phyloP scores from a whole-genome alignment of 2,113 vertebrate genomes.

The Megaleporinus macrocephalus region DNA sequence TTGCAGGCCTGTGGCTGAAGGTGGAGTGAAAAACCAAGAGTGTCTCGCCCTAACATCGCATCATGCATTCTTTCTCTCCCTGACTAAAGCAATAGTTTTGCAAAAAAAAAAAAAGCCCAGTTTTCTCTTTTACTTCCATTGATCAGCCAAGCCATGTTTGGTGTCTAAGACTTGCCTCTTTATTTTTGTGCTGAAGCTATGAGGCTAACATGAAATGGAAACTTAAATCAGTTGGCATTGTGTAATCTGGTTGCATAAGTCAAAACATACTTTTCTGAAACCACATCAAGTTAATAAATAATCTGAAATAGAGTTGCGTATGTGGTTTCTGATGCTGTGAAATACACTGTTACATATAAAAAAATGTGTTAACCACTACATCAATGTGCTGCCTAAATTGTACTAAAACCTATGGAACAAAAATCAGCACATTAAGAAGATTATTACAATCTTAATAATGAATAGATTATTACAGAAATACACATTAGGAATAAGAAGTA shows the following conservation, averaged over 20 bases:
- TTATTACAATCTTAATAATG: too few relatives aligned
- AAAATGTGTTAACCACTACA: too few relatives aligned
- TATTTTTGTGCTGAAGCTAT: neutral
- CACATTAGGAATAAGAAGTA: too few relatives aligned
- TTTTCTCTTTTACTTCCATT: neutral
- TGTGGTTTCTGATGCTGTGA: neutral
- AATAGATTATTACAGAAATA: too few relatives aligned
- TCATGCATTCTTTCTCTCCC: slow-evolving; percentile 8
- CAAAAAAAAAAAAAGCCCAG: neutral
- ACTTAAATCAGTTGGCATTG: neutral
- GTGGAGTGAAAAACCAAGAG: slow-evolving; percentile 2
- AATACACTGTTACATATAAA: too few relatives aligned
- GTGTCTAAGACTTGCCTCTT: neutral
- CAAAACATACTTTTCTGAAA: too few relatives aligned
- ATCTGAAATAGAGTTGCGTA: neutral
- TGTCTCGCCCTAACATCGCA: neutral
- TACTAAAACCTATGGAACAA: too few relatives aligned
- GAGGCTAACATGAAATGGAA: neutral
- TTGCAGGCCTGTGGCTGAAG: neutral
- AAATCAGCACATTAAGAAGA: too few relatives aligned
- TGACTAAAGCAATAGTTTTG: neutral
- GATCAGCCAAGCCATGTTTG: neutral
- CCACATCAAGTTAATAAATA: too few relatives aligned
- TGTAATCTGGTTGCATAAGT: neutral
- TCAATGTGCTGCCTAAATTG: too few relatives aligned